These are phyloP conservation scores for Centropus bengalensis DNA, from an alignment of 2,113 vertebrate genomes.

Conservation along the genomic window DNA sequence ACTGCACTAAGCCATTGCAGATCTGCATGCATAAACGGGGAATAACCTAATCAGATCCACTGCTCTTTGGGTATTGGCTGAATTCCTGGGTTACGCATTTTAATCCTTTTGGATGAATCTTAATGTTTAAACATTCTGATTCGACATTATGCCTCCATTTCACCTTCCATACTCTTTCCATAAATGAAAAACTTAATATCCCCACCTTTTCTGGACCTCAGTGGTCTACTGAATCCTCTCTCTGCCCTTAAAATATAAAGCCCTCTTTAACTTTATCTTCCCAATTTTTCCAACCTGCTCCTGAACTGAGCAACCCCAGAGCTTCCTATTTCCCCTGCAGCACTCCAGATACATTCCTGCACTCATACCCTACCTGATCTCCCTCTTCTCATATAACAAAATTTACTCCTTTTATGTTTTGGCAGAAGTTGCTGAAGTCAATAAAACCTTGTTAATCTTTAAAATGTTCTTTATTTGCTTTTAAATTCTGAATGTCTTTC, in stretches of 20 bases:
- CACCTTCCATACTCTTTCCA: neutral
- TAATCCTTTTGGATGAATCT: neutral
- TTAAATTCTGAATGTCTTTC: neutral
- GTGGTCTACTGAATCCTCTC: neutral
- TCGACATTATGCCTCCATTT: neutral
- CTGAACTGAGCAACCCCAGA: neutral
- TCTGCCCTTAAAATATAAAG: neutral
- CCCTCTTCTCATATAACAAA: neutral
- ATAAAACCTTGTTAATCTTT: neutral
- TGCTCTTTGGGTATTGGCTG: neutral
- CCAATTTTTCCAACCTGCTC: neutral
- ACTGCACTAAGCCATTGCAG: neutral
- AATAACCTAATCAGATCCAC: neutral
- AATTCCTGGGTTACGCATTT: neutral
- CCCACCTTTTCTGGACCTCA: neutral
- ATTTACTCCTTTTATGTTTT: neutral
- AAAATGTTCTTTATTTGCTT: neutral
- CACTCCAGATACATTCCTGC: neutral
- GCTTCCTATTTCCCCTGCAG: accelerated
- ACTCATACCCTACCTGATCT: neutral
- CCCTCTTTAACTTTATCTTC: neutral
- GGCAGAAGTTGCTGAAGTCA: neutral
- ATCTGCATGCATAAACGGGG: neutral
- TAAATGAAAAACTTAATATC: neutral
- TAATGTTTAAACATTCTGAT: neutral